Evolutionary conservation across 1,140 invertebrate genomes (phyloP).

Genomic region (Akabosia matsudoensis): DNA sequence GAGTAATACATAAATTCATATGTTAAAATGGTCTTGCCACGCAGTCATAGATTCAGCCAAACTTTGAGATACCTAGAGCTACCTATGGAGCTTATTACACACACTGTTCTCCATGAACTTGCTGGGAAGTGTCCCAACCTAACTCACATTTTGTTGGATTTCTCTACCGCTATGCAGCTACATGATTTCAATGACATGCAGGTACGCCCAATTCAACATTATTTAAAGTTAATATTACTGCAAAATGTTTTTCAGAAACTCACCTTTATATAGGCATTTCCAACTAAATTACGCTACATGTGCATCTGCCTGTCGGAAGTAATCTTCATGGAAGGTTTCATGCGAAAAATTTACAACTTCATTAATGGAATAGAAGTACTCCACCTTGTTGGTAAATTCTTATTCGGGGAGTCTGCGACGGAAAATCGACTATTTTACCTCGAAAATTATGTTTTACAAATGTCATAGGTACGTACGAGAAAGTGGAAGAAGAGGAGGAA

Average conservation of each 20-base stretch:
- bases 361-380: conserved; percentile 98
- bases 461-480: conserved; percentile 88
- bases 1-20: background rate
- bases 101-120: conserved; percentile 94
- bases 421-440: background rate
- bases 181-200: conserved; percentile 99
- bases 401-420: background rate
- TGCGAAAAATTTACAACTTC: conserved; percentile 99
- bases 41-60: conserved; percentile 77
- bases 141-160: conserved; percentile 95
- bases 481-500: conserved; percentile 97
- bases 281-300: conserved; percentile 93
- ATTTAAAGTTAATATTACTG: background rate
- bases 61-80: conserved; percentile 92
- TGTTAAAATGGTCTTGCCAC: background rate
- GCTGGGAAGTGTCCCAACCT: conserved; percentile 96
- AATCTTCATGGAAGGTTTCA: conserved; percentile 99
- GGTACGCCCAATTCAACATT: conserved; percentile 39
- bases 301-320: conserved; percentile 98
- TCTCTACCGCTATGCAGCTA: conserved; percentile 97
- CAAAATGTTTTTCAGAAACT: background rate
- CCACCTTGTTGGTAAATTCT: conserved; percentile 81
- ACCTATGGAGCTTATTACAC: conserved; percentile 96
- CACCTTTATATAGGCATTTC: conserved; percentile 69
- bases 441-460: too few relatives aligned